Percentiles rank a stretch among this genome's conserved stretches.
Conservation (phyloP, 23 tunicate genomes). For the Phallusia fumigata region DNA sequence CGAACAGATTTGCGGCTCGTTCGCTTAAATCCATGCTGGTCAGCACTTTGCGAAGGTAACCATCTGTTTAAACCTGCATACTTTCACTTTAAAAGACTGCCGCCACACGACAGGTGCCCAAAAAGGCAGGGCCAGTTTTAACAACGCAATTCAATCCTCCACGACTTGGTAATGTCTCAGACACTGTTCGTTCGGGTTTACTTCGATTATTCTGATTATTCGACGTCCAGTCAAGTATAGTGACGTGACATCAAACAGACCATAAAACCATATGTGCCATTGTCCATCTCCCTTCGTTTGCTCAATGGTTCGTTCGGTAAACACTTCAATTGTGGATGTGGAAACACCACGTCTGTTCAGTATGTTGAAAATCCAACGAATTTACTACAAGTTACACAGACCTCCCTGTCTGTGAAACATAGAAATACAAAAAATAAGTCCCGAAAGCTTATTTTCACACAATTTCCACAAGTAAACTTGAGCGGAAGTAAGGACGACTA, state of each 20-base stretch:
- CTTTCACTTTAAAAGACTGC: not conserved
- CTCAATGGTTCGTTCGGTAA: not conserved
- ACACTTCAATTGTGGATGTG: not conserved
- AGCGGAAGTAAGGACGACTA: too few relatives aligned
- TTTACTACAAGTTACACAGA: too few relatives aligned
- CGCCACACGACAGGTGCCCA: constrained; percentile 2
- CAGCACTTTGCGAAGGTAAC: constrained; percentile 1
- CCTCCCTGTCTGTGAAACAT: too few relatives aligned
- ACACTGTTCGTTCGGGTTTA: not conserved
- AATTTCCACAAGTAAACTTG: too few relatives aligned
- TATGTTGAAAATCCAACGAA: too few relatives aligned
- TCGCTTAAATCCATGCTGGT: not conserved
- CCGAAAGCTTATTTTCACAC: too few relatives aligned
- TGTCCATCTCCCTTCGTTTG: not conserved
- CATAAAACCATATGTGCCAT: not conserved
- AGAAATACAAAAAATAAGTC: too few relatives aligned
- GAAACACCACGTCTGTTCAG: not conserved
- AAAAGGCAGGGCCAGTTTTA: not conserved
- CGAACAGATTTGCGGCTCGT: not conserved
- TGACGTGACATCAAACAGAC: constrained; percentile 8
- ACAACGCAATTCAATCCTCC: not conserved
- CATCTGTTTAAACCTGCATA: too few relatives aligned
- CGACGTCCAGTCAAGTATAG: not conserved
- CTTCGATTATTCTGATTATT: too few relatives aligned
- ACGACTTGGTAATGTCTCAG: not conserved